A percentile compares a stretch with the other conserved stretches of the same genome.
Conservation (phyloP, 2,113 vertebrate species). For the Hippolais icterina region DNA sequence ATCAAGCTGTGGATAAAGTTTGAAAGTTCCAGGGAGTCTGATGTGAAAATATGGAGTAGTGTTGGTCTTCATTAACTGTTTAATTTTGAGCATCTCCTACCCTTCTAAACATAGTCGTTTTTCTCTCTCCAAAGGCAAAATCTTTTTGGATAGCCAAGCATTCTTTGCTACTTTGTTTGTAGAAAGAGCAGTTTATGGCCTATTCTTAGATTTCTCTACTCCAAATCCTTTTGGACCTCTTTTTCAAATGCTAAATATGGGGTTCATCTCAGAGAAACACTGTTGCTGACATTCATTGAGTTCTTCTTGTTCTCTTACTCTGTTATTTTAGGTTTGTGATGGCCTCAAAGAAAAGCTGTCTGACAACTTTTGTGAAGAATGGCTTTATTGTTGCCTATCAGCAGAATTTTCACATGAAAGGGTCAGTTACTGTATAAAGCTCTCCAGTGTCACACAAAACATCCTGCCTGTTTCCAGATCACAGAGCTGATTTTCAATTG, state of each 20-base stretch:
- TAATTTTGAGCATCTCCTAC: not conserved
- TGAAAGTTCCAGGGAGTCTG: not conserved
- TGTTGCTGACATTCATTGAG: not conserved
- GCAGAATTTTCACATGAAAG: not conserved
- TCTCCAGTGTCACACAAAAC: not conserved
- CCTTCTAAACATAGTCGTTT: not conserved
- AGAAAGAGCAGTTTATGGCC: not conserved
- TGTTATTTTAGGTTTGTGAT: not conserved
- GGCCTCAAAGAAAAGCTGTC: not conserved
- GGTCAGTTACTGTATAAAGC: not conserved
- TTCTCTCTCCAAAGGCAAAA: not conserved
- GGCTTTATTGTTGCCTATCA: not conserved
- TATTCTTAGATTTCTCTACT: not conserved
- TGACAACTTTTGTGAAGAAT: not conserved
- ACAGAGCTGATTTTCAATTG: not conserved
- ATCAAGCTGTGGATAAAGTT: not conserved
- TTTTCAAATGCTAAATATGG: not conserved
- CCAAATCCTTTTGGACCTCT: not conserved
- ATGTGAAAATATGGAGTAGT: not conserved
- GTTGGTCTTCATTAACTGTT: not conserved
- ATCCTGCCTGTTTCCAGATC: not conserved
- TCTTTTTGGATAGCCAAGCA: not conserved
- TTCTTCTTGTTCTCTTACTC: not conserved
- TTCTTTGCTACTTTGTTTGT: not conserved
- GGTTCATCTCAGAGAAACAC: not conserved